Percentiles rank a stretch among this genome's conserved stretches.
These are phyloP conservation scores for Elanus axillaris DNA, from an alignment of 2,113 vertebrate species.

Conservation along the genomic window DNA sequence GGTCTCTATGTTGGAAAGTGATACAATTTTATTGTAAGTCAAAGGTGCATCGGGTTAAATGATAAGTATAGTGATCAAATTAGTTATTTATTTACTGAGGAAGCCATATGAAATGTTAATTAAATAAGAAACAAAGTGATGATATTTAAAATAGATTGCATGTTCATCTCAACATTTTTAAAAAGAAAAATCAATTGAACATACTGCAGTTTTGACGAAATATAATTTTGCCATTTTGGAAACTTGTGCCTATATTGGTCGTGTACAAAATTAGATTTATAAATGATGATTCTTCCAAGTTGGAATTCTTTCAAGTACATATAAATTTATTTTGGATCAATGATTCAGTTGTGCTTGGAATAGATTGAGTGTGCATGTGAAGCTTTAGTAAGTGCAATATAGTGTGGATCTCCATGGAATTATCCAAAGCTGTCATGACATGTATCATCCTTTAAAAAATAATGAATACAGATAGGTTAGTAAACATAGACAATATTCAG, in stretches of 20 bases:
- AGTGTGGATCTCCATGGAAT: constrained; percentile 65
- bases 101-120: constrained; percentile 38
- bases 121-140: constrained; percentile 41
- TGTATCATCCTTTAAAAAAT: constrained; percentile 72
- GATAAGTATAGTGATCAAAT: not conserved
- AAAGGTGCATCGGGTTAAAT: not conserved
- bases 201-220: constrained; percentile 14
- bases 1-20: not conserved
- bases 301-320: constrained; percentile 37
- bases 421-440: constrained; percentile 66
- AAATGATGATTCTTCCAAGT: constrained; percentile 33
- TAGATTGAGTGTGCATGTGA: not conserved
- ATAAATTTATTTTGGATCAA: constrained; percentile 50
- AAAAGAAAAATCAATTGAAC: constrained; percentile 28
- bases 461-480: constrained; percentile 54
- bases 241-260: constrained; percentile 28
- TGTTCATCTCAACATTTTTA: not conserved
- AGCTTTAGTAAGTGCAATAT: constrained; percentile 33
- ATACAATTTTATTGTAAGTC: not conserved
- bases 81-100: constrained; percentile 28
- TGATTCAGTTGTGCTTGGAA: constrained; percentile 38
- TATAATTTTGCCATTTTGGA: constrained; percentile 30
- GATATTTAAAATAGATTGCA: constrained; percentile 22
- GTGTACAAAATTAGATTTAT: constrained; percentile 51
- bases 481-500: not conserved